These are phyloP conservation scores for Trichechus manatus DNA, from an alignment of 2,113 vertebrate genomes.

Conservation along the genomic window DNA sequence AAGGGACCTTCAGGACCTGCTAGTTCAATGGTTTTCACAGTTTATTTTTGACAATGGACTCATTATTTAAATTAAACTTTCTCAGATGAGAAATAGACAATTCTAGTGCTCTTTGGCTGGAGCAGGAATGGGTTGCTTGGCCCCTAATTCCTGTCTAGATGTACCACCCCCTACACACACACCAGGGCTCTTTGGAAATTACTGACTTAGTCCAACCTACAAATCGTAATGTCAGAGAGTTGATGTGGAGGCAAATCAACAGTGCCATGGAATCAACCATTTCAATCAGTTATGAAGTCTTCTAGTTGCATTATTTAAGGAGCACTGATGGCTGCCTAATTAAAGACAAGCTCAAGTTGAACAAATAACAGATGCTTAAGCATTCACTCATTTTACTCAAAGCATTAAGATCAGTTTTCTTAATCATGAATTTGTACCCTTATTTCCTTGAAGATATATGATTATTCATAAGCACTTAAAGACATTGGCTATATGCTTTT, in stretches of 20 bases:
- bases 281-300: neutral
- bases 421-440: neutral
- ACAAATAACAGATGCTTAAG: conserved; percentile 28
- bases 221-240: neutral
- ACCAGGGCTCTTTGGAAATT: neutral
- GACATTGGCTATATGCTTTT: neutral
- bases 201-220: neutral
- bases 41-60: neutral
- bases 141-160: neutral
- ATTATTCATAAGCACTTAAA: conserved; percentile 26
- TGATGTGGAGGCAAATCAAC: neutral
- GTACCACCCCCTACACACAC: neutral
- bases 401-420: neutral
- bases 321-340: neutral
- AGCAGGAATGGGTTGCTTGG: neutral
- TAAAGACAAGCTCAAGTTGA: neutral
- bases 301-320: conserved; percentile 23
- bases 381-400: neutral
- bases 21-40: neutral
- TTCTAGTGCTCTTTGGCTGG: neutral
- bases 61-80: neutral
- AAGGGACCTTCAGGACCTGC: neutral
- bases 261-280: neutral
- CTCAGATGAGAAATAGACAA: neutral
- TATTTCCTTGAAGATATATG: neutral